phyloP scores from a whole-genome alignment of 1,140 invertebrate species.

The Pseudomyrmex cubaensis region DNA sequence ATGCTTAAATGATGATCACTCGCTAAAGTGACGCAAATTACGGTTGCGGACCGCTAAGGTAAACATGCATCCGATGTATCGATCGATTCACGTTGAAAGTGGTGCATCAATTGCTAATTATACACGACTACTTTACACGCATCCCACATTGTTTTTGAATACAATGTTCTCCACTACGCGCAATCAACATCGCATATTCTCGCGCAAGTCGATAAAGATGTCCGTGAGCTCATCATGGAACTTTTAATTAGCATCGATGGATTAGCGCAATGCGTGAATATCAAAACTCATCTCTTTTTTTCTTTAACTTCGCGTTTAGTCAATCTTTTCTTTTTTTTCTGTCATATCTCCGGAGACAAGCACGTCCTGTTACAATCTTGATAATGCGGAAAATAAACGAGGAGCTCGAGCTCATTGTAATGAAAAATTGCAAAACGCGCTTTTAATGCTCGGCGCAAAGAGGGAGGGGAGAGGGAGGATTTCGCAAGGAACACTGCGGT shows the following conservation, averaged over 20 bases:
- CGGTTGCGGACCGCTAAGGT: background rate
- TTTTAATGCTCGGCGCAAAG: background rate
- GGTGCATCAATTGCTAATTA: constrained; percentile 2
- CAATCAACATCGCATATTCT: too few relatives aligned
- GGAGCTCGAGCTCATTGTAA: constrained; percentile 19
- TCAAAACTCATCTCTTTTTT: background rate
- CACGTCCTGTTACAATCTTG: constrained; percentile 28
- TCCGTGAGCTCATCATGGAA: background rate
- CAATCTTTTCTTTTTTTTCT: background rate
- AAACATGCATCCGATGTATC: background rate
- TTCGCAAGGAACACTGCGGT: constrained; percentile 63
- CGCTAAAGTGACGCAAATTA: constrained; percentile 6
- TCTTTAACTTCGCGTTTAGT: background rate
- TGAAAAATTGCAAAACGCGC: constrained; percentile 65
- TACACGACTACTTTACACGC: background rate
- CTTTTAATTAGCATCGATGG: background rate
- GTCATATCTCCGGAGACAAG: background rate
- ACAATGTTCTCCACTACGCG: background rate
- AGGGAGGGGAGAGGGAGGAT: background rate
- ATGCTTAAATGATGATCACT: constrained; percentile 39
- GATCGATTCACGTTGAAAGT: background rate
- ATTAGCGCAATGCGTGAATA: background rate
- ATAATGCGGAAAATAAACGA: constrained; percentile 33
- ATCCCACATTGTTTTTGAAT: background rate
- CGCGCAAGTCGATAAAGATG: background rate